Evolutionary conservation across 2,888 invertebrate species (phyloP), one percentile per base, ranked within the genome.

Genomic region (Spodoptera exigua): DNA sequence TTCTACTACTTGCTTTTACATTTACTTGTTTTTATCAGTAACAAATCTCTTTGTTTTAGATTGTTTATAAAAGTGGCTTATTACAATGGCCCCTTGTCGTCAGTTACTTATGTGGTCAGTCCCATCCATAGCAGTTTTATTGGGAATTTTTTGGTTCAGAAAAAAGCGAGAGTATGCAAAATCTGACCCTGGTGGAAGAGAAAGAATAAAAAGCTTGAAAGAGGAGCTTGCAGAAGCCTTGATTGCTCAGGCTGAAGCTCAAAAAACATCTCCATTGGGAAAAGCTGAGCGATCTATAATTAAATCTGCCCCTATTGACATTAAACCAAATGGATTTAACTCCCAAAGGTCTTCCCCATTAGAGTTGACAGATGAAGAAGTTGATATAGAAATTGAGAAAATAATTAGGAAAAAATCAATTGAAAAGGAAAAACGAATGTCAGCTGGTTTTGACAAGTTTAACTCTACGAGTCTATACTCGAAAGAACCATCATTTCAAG

Each of bases 111-210:
- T 96, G 95, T 96, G 97, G 95, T 96, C 96, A 82, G 95, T 97
- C 81, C 97, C 97, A 87, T 96, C 97, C 82, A 95, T 97, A 94
- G 97, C 96, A 82, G 95, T 97, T 83, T 95, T 97, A 83, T 95
- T 97, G 90, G 97, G 97, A 81, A 96, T 97, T 89, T 96, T 96
- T 88, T 97, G 97, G 97, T 97, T 96, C 96, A 96, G 96, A 94
- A 96, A 96, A 94, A 97, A 96, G 95, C 96, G 96, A 93, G 95
- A 95, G 89, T 95, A 95, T 86, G 95, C 95, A 88, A 95, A 95
- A 95, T 96, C 95, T 96, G 96, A 97, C 96, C 96, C 96, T 75
- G 96, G 96, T 83, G 96, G 96, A 94, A 94, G 94, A 89, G 93
- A 92, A 85, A 91, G 83, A 77, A 87, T 92, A 82, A 94, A 93